Evolutionary conservation across 2,888 invertebrate species (phyloP), one percentile per base, ranked within the genome.

Genomic region (Hedya salicella): DNA sequence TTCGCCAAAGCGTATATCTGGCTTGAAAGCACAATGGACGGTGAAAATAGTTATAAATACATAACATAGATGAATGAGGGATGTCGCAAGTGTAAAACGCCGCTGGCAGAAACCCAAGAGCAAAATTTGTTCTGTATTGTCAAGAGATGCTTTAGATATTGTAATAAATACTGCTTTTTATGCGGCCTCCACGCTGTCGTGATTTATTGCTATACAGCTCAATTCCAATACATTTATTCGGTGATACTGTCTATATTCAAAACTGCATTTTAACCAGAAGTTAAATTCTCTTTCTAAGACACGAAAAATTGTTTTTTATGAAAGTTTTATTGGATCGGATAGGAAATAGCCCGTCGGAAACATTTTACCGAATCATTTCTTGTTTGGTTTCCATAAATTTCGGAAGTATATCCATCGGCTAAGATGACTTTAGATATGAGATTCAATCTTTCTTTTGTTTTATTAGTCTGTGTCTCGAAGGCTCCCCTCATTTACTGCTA

Each of bases 11-110:
- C 30, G 36, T 50, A 42, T 62, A 53, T 42, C 40, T 39, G 49
- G 56, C 49, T 42, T 50, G 44, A 67, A 52, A 67, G 25, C 39
- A 62, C 54, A 67, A 52, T 57, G 56, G 36, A 36, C 16, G 25
- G 36, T 2, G 36, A 36, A 36, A 36, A 9, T n/a, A 59, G 68
- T 42, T 68, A 68, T 64, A 63, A 59, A 68, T 68, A 68, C 48
- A 19, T 48, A 60, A 44, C 44, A 59, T 59, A 63, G 64, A 68
- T 68, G 68, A 68, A 68, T 68, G 68, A 68, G 63, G 30, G 49
- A 50, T 57, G 60, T 63, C 68, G 48, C 54, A 68, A 64, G 59
- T 68, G 64, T 64, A 64, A 67, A 60, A 62, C 62, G 49, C 16
- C 14, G 46, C 53, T 68, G 68, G 68, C 68, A 32, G 9, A 2